Base-by-base conservation (phyloP, 2,797 vertebrate species). In the Phyllotis vaccarum region DNA sequence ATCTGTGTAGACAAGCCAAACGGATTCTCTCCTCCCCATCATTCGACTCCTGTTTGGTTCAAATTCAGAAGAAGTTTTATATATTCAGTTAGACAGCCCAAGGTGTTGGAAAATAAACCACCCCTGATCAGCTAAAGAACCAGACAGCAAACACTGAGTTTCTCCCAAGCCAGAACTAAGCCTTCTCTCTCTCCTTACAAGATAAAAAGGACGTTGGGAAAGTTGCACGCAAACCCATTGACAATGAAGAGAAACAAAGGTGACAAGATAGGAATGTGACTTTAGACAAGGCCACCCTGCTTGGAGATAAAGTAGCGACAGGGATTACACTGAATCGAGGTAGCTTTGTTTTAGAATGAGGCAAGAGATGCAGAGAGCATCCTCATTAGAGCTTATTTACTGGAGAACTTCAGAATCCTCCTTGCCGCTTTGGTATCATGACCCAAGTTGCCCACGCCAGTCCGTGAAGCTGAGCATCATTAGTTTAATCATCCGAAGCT, bases 401-500 rank as follows among this genome's bases (percentile, higher is more conserved):
- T 74, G n/a, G 78, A 96, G 87, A 92, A 49, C 56, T 66, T 92
- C 56, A 74, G 5, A 96, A 95, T 78, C 5, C 6, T 95, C 31
- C 49, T 90, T 97, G 92, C 94, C 95, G 24, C 78, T 95, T 92
- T 85, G 62, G 54, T 97, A 90, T 91, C 46, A 92, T 93, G 14
- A 29, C 56, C 79, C 49, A 58, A 96, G 40, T 37, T 27, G 86
- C 56, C 89, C 79, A 34, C 0, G 31, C 16, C 52, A 93, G 76
- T 54, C 37, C 89, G 60, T 82, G 91, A 96, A 96, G 54, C 62
- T 95, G 49, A 24, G 68, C 8, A 40, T 31, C 87, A 74, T 96
- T 96, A 93, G 11, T 96, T 91, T 94, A 96, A 86, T 94, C 95
- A 91, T 87, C 95, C 87, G 66, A 62, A 93, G 93, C 40, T 93